Evolutionary conservation across 2,888 invertebrate genomes (phyloP).

Genomic region (Rhimphoctona megacephalus): DNA sequence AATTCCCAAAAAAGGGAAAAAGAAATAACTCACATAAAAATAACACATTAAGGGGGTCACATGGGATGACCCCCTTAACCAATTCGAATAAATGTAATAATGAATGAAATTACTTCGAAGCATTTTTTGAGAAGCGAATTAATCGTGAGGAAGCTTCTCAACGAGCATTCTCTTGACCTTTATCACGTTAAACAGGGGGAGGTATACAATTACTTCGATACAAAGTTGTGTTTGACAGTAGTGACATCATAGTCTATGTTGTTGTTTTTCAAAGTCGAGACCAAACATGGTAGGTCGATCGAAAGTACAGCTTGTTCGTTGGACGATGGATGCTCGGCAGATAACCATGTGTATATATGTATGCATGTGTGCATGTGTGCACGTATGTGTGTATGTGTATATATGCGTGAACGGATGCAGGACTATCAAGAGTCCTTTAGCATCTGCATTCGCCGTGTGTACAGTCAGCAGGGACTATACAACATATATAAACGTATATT

Average conservation of each 20-base stretch:
- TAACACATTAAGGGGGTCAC: too few species aligned
- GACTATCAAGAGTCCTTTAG: slow-evolving; percentile 63
- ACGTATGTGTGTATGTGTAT: too few species aligned
- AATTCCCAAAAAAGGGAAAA: too few species aligned
- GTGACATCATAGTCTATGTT: slow-evolving; percentile 18
- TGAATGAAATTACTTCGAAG: neutral
- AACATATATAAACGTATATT: neutral
- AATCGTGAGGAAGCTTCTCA: neutral
- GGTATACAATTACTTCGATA: slow-evolving; percentile 4
- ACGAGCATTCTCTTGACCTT: slow-evolving; percentile 4
- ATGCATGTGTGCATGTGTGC: too few species aligned
- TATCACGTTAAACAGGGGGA: neutral
- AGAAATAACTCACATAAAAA: too few species aligned
- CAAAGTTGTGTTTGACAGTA: slow-evolving; percentile 16
- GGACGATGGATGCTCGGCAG: slow-evolving; percentile 9
- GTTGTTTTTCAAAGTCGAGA: slow-evolving; percentile 25
- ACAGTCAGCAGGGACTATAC: neutral
- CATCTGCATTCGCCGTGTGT: slow-evolving; percentile 45
- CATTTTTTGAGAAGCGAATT: neutral
- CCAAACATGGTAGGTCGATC: slow-evolving; percentile 48
- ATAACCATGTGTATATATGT: slow-evolving; percentile 46
- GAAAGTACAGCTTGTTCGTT: slow-evolving; percentile 24
- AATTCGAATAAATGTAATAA: neutral
- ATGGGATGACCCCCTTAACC: too few species aligned
- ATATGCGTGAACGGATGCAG: slow-evolving; percentile 54